A percentile compares a stretch with the other conserved stretches of the same genome.
These are phyloP conservation scores for Rhea pennata DNA, from an alignment of 2,113 vertebrate species.

Conservation along the genomic window DNA sequence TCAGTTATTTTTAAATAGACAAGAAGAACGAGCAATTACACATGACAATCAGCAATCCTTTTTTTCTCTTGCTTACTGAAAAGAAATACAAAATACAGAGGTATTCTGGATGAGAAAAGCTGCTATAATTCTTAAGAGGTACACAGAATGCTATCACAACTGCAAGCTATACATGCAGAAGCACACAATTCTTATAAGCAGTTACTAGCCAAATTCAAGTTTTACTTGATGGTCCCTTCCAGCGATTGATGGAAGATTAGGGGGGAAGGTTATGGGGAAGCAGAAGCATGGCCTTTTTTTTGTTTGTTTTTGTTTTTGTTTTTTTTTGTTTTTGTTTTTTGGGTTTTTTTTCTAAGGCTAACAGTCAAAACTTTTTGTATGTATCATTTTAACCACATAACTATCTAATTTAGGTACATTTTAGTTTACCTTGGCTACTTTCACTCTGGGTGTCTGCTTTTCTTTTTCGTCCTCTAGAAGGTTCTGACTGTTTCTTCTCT, in stretches of 20 bases:
- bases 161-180: not conserved
- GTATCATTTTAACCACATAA: not conserved
- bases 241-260: not conserved
- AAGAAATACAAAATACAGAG: not conserved
- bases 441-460: slow-evolving; percentile 97
- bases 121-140: not conserved
- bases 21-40: not conserved
- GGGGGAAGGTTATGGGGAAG: too few relatives aligned
- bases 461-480: slow-evolving; percentile 94
- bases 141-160: not conserved
- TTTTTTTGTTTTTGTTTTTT: too few relatives aligned
- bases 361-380: not conserved
- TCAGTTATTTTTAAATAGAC: not conserved
- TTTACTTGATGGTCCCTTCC: not conserved
- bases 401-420: not conserved
- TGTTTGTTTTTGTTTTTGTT: too few relatives aligned
- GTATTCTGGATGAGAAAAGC: not conserved
- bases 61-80: not conserved
- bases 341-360: not conserved
- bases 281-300: too few relatives aligned
- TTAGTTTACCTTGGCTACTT: slow-evolving; percentile 93
- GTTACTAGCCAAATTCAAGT: not conserved
- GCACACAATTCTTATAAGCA: not conserved
- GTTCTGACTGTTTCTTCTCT: slow-evolving; percentile 96
- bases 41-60: not conserved